Evolutionary conservation across 2,797 vertebrate genomes (phyloP).

Genomic region (Novumbra hubbsi): DNA sequence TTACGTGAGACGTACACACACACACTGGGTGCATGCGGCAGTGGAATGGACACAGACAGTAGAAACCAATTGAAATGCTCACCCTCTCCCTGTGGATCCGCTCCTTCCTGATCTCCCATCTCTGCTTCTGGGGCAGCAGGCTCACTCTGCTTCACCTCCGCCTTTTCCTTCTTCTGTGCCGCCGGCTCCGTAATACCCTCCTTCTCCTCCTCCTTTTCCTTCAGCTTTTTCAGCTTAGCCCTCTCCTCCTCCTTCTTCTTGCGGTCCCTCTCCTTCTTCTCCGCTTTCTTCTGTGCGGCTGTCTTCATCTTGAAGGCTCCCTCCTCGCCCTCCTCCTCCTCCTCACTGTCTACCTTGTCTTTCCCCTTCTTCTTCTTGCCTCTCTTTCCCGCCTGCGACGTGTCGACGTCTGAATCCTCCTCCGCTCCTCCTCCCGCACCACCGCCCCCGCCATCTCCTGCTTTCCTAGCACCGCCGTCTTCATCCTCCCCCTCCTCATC

Average conservation of each 20-base stretch:
- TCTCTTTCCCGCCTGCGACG: constrained; percentile 68
- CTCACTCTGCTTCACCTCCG: constrained; percentile 47
- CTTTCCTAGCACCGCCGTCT: constrained; percentile 59
- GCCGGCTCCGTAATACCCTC: constrained; percentile 41
- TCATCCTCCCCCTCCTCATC: constrained; percentile 74
- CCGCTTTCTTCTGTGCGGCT: constrained; percentile 94
- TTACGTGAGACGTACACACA: no score
- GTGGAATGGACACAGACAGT: not conserved
- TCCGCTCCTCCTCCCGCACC: constrained; percentile 16
- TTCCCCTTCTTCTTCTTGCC: constrained; percentile 82
- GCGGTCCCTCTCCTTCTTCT: constrained; percentile 93
- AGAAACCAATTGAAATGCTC: constrained; percentile 7
- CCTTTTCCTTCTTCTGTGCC: constrained; percentile 51
- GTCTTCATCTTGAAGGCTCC: constrained; percentile 91
- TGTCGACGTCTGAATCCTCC: constrained; percentile 70
- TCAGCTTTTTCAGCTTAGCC: constrained; percentile 82
- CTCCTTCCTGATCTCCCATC: constrained; percentile 63
- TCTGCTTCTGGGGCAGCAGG: constrained; percentile 40
- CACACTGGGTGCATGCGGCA: not conserved
- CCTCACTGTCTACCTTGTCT: constrained; percentile 62
- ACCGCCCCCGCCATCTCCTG: constrained; percentile 26
- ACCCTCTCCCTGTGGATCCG: constrained; percentile 70
- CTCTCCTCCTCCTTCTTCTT: constrained; percentile 88
- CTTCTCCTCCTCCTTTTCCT: constrained; percentile 75
- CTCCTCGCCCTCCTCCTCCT: constrained; percentile 74